These are phyloP conservation scores for Petaurus breviceps DNA, from an alignment of 2,113 vertebrate species.

Conservation along the genomic window DNA sequence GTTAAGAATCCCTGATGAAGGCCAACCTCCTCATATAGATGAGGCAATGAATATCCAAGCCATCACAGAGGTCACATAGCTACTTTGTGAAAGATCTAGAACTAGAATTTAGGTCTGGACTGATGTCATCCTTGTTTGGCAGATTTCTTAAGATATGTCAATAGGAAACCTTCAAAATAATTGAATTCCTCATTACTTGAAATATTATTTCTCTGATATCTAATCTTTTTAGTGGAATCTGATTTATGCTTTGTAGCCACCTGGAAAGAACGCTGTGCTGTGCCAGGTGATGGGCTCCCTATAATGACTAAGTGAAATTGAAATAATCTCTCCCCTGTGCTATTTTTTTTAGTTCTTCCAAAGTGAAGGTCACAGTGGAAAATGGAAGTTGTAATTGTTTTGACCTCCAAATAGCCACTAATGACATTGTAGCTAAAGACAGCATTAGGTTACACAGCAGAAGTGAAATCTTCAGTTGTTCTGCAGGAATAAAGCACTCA, in stretches of 20 bases:
- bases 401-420: conserved; percentile 1
- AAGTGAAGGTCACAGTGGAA: conserved; percentile 4
- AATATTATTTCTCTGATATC: not conserved
- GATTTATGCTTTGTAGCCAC: not conserved
- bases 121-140: not conserved
- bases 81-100: not conserved
- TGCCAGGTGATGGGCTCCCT: not conserved
- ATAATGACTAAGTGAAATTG: not conserved
- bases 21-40: not conserved
- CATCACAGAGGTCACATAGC: not conserved
- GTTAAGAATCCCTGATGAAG: not conserved
- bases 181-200: not conserved
- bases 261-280: not conserved
- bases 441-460: not conserved
- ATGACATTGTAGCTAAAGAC: not conserved
- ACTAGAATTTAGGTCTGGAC: not conserved
- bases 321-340: not conserved
- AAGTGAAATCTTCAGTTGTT: conserved; percentile 30
- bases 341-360: not conserved
- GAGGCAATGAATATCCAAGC: not conserved
- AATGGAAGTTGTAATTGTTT: conserved; percentile 29
- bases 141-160: not conserved
- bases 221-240: not conserved
- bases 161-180: not conserved
- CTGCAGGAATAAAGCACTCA: conserved; percentile 4